Evolutionary conservation across 2,888 invertebrate genomes (phyloP).

Genomic region (Hirudinaria manillensis): DNA sequence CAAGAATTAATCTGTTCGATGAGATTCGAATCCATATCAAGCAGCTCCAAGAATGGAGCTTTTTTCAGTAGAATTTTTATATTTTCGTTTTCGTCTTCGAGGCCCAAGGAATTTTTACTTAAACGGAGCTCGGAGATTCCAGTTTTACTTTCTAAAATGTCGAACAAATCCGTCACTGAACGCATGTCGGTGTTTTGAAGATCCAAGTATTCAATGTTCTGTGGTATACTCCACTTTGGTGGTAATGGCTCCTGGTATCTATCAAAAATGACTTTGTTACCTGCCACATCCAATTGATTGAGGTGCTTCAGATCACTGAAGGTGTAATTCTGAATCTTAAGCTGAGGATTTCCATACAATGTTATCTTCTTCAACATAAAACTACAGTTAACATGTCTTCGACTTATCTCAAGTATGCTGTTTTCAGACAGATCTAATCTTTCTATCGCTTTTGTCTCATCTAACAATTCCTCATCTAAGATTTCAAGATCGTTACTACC

Average conservation of each 20-base stretch:
- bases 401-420: not conserved
- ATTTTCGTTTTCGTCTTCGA: conserved; percentile 5
- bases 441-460: not conserved
- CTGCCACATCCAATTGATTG: too few species aligned
- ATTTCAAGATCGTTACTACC: not conserved
- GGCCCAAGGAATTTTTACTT: not conserved
- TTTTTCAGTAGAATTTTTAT: not conserved
- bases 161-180: not conserved
- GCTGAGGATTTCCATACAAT: not conserved
- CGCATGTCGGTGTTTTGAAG: not conserved
- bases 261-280: too few species aligned
- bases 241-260: not conserved
- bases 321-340: too few species aligned
- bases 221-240: not conserved
- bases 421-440: not conserved
- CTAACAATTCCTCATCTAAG: not conserved
- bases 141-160: not conserved
- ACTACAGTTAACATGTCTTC: not conserved
- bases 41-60: not conserved
- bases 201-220: not conserved
- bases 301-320: too few species aligned
- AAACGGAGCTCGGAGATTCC: not conserved
- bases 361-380: not conserved
- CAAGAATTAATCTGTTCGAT: not conserved
- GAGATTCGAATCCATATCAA: not conserved